Evolutionary conservation across 2,797 vertebrate genomes (phyloP), one percentile per base, ranked within the genome.

Genomic region (Cetoscarus ocellatus): DNA sequence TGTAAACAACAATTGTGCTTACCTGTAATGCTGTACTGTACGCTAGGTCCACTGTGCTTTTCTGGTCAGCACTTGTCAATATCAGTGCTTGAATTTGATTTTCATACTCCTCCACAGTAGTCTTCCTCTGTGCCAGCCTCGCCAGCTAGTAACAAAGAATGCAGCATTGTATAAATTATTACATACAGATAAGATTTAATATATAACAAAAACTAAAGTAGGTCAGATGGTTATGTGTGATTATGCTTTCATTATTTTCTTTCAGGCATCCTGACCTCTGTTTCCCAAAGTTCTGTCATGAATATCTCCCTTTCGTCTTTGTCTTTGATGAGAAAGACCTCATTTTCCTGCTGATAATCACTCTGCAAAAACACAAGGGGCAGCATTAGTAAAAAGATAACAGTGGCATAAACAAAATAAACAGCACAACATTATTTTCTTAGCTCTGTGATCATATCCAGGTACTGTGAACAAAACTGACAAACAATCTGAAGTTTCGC

Each of bases 1-100:
- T 10, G 14, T n/a, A 54, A 17, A 34, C 55, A 10, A 43, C 69
- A 40, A 66, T 45, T 48, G 18, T 38, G 1, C 77, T 67, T 44
- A 97, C 96, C 95, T 96, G 92, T 42, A 91, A 85, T 0, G 94
- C 90, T 0, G 53, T 76, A 62, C 92, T 91, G 67, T 92, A 70
- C 67, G 92, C 91, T n/a, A 78, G 84, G 81, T 94, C 90, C 63
- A 86, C 65, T 0, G 9, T 56, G 55, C 76, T 92, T 54, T 86
- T 88, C 13, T 93, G 90, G 27, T 95, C 88, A 0, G 75, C 71
- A 1, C 91, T 88, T 66, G 94, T 90, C 51, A 90, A 8, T 56
- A 88, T 80, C 74, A 94, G 84, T 67, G 83, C 74, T 38, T 91
- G 79, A 43, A 96, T 75, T 72, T 82, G 75, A 0, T 43, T 77